Percentiles rank a stretch among this genome's conserved stretches.
Evolutionary conservation across 2,888 invertebrate species (phyloP).

Genomic region (Megalurothrips usitatus): DNA sequence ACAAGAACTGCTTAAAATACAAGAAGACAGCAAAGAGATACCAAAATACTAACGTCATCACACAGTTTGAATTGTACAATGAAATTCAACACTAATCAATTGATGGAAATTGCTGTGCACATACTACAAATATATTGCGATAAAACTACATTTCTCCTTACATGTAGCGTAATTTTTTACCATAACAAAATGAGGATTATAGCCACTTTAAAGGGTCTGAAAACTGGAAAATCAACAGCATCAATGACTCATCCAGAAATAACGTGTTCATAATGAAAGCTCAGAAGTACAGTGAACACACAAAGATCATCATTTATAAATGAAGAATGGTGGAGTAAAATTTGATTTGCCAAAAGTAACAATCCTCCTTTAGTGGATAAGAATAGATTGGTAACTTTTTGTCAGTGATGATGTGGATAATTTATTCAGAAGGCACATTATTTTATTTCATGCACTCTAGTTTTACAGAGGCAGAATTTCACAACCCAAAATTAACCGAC

Average conservation of each 20-base stretch:
- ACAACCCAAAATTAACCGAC: neutral
- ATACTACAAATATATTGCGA: neutral
- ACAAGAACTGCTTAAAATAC: constrained; percentile 7
- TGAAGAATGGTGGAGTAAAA: neutral
- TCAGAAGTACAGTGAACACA: neutral
- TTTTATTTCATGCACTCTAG: neutral
- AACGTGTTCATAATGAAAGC: too few relatives aligned
- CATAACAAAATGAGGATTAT: too few relatives aligned
- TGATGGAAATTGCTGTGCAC: neutral
- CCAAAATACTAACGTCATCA: constrained; percentile 9
- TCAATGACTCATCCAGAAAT: too few relatives aligned
- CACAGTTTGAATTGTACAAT: neutral
- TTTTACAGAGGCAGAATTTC: constrained; percentile 11
- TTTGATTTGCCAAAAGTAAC: neutral
- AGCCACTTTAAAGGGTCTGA: too few relatives aligned
- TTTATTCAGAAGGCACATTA: constrained; percentile 10
- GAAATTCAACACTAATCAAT: too few relatives aligned
- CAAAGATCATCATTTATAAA: neutral
- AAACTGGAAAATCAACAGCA: too few relatives aligned
- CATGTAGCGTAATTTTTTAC: neutral
- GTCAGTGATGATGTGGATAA: neutral
- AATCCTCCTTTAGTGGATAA: neutral
- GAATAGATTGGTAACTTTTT: too few relatives aligned
- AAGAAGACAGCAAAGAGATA: constrained; percentile 16
- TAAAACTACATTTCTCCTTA: neutral